Evolutionary conservation across 2,888 invertebrate species (phyloP), one percentile per base, ranked within the genome.

Genomic region (Teleogryllus oceanicus): DNA sequence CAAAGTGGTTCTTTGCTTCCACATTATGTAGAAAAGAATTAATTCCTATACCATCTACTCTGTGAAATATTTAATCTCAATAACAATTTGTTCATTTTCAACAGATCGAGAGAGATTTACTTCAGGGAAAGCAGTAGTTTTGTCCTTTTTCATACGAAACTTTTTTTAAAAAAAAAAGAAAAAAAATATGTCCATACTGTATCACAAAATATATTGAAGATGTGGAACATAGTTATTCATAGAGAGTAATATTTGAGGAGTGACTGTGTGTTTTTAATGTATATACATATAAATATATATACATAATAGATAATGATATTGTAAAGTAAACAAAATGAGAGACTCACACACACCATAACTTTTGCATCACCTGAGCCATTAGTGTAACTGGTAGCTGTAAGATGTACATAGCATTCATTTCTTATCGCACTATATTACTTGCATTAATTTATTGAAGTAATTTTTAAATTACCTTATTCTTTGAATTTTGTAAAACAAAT

Each of bases 1-100:
- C 0, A 62, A 62, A 62, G 62, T 62, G 62, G 62, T 62, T 78
- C 49, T 74, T 78, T 75, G 51, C 77, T 78, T 78, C 77, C 80
- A 80, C 10, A 20, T 62, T 79, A 12, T 75, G 18, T 77, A 77
- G 75, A 49, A 49, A 77, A 5, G 20, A 49, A 49, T n/a, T 49
- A 77, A 77, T n/a, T 62, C n/a, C 16, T 12, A 62, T 62, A 18
- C 62, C 62, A 62, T 18, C 12, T 62, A 62, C n/a, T 62, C 13
- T 62, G 62, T 62, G 16, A 62, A 62, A 62, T 62, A 37, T 62
- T 62, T 62, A 62, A 62, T 13, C 62, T 62, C 62, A 18, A n/a
- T 16, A 16, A 62, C 13, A 62, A 18, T 62, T 62, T 62, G 3
- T 62, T 62, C 13, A 62, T 18, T 62, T 62, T 62, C 62, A 62